phyloP scores from a whole-genome alignment of 2,797 vertebrate species.

The Siniperca undulata region DNA sequence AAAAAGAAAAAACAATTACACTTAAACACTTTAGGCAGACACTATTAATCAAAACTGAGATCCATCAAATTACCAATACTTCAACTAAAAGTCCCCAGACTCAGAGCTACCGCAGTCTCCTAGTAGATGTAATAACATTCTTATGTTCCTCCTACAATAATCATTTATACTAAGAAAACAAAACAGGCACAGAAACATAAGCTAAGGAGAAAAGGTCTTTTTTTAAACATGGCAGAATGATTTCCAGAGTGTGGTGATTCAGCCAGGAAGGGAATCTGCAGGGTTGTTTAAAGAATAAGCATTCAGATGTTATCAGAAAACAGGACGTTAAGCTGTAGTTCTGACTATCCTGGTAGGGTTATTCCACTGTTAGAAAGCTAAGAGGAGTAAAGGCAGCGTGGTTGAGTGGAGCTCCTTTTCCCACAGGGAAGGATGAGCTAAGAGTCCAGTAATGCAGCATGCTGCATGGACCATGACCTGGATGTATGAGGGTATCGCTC shows the following conservation, averaged over 20 bases:
- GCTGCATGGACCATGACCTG: slow-evolving; percentile 22
- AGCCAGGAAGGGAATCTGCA: neutral
- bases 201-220: neutral
- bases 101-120: neutral
- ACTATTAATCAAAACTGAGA: slow-evolving; percentile 6
- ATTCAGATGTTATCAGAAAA: slow-evolving; percentile 18
- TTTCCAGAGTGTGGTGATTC: slow-evolving; percentile 24
- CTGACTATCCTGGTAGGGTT: slow-evolving; percentile 30
- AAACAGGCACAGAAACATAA: neutral
- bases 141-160: neutral
- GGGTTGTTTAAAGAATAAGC: slow-evolving; percentile 9
- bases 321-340: slow-evolving; percentile 3
- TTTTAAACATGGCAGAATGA: neutral
- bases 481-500: slow-evolving; percentile 20
- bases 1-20: neutral
- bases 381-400: slow-evolving; percentile 15
- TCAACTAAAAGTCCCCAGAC: neutral
- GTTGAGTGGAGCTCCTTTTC: slow-evolving; percentile 31
- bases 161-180: neutral
- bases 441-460: slow-evolving; percentile 17
- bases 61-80: slow-evolving; percentile 7
- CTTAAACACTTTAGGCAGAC: neutral
- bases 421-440: slow-evolving; percentile 23
- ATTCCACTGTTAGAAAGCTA: slow-evolving; percentile 35
- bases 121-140: neutral